Percentiles rank a stretch among this genome's conserved stretches.
These are phyloP conservation scores for Nysson spinosus DNA, from an alignment of 2,888 invertebrate genomes.

Conservation along the genomic window DNA sequence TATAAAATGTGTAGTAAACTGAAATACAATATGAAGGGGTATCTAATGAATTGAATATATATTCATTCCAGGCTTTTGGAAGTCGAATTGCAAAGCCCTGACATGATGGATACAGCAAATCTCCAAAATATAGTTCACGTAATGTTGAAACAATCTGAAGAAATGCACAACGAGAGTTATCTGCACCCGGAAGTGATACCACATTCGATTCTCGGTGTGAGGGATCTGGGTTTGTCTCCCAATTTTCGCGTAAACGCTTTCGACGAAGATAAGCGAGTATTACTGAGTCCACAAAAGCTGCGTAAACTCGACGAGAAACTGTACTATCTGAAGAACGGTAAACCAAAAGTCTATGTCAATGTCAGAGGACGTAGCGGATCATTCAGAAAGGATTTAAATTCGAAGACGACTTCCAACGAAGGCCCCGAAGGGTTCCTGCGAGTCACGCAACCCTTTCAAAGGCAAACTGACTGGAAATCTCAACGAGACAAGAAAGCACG, in stretches of 20 bases:
- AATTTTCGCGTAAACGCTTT: conserved; percentile 50
- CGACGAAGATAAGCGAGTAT: conserved; percentile 42
- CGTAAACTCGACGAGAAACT: conserved; percentile 64
- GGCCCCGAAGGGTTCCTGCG: conserved; percentile 48
- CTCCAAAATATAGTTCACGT: conserved; percentile 66
- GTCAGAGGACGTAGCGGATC: conserved; percentile 66
- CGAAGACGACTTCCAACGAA: conserved; percentile 44
- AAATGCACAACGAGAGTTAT: conserved; percentile 45
- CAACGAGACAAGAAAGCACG: conserved; percentile 26
- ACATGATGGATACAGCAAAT: conserved; percentile 62
- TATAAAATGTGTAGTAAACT: too few relatives aligned
- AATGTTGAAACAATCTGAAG: conserved; percentile 57
- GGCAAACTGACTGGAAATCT: conserved; percentile 43
- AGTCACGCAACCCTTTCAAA: conserved; percentile 50
- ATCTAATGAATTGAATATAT: neutral
- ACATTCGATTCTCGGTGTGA: conserved; percentile 67
- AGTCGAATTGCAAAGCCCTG: conserved; percentile 67
- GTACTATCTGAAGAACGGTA: conserved; percentile 67
- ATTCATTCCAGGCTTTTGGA: conserved; percentile 63
- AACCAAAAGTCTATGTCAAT: conserved; percentile 71
- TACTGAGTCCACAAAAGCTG: conserved; percentile 46
- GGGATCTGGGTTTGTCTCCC: conserved; percentile 58
- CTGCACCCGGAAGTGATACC: conserved; percentile 69
- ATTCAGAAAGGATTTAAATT: conserved; percentile 48
- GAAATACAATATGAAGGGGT: too few relatives aligned